Base-by-base conservation (phyloP, 2,797 vertebrate genomes). In the Falco berigora region DNA sequence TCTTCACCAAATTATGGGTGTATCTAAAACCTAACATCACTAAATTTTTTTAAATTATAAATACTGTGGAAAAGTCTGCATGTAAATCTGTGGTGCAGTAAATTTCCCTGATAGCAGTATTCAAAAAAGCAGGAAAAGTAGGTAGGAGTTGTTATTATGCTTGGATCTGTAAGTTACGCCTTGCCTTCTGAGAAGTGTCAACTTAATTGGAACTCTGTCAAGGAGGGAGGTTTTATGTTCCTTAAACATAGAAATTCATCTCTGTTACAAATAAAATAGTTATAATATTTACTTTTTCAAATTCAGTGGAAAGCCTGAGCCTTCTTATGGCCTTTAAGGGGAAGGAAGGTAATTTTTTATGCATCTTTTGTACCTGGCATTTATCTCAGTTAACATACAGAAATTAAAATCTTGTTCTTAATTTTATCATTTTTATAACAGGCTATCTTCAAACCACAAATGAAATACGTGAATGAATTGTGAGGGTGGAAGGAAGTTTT, bases 141-240 rank as follows among this genome's bases (percentile, higher is more conserved):
- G 32, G 86, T 86, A 85, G 88, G 85, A 88, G 93, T 75, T 90
- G 40, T 67, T 88, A 40, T 44, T 83, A 69, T 84, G 32, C 74
- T 79, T 89, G 56, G 10, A 81, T 93, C 56, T 82, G 12, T 66
- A 78, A 82, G 52, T 90, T 86, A 58, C 1, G 9, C 56, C 75
- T 90, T 56, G 6, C 59, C 25, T 95, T 95, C 88, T 88, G 71
- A 79, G 63, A 93, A 76, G 13, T 82, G 91, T 88, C 83, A 79
- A 3, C 56, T 90, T 96, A 94, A 94, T 92, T 97, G 92, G 95
- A 96, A 91, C 32, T 73, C 63, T 97, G 90, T 95, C 90, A 93
- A 78, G 55, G 58, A 94, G n/a, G 74, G 73, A 91, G 91, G 71
- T 87, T 93, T 90, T 90, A 69, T 88, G 49, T 92, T 80, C 58